Evolutionary conservation across 2,797 vertebrate species (phyloP).

Genomic region (Sebastes variabilis): DNA sequence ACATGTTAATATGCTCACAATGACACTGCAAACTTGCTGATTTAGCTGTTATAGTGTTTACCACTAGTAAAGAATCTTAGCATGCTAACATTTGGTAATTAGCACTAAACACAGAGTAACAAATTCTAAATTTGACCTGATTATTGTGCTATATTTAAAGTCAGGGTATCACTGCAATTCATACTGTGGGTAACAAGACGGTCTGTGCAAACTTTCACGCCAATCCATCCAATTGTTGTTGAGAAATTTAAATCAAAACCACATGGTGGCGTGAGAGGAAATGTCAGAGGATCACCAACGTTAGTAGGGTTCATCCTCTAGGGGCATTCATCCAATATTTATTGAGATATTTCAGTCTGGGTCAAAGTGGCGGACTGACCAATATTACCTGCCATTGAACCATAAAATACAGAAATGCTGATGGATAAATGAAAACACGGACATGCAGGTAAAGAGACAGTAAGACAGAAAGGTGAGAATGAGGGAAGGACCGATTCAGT

Average conservation of each 20-base stretch:
- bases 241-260: not conserved
- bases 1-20: not conserved
- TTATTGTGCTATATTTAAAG: not conserved
- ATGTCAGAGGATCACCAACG: not conserved
- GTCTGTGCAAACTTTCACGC: not conserved
- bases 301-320: too few relatives aligned
- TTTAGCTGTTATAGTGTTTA: not conserved
- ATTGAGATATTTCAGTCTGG: not conserved
- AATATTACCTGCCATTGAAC: too few relatives aligned
- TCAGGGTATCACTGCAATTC: not conserved
- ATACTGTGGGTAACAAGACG: not conserved
- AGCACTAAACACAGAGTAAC: not conserved
- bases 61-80: not conserved
- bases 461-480: not conserved
- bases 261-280: not conserved
- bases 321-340: not conserved
- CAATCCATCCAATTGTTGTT: not conserved
- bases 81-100: not conserved
- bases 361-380: not conserved
- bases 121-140: not conserved
- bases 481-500: not conserved
- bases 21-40: not conserved
- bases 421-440: not conserved
- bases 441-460: not conserved
- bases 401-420: not conserved